Conservation (phyloP, 2,888 invertebrate species). For the Ischnura elegans region DNA sequence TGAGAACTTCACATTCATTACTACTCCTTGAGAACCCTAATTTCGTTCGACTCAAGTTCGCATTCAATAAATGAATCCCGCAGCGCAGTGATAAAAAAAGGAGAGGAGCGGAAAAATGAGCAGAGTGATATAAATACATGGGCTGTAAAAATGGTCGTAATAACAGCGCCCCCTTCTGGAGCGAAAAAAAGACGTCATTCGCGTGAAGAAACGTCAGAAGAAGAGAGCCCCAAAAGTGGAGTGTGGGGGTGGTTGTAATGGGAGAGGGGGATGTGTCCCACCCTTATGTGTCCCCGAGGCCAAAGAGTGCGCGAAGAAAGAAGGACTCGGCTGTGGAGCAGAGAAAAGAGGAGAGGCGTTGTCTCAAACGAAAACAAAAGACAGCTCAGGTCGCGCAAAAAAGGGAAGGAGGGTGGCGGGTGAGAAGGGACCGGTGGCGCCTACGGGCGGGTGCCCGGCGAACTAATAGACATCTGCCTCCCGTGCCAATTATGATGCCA, state of each 20-base stretch:
- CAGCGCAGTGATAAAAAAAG: not conserved
- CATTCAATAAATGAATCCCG: no score
- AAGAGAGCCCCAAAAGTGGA: not conserved
- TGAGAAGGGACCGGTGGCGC: slow-evolving; percentile 51
- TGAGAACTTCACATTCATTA: no score
- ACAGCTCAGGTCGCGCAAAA: slow-evolving; percentile 36
- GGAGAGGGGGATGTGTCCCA: not conserved
- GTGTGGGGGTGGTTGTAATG: not conserved
- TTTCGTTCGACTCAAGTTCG: no score
- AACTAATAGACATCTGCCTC: slow-evolving; percentile 66
- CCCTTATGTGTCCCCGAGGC: no score
- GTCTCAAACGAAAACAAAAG: slow-evolving; percentile 50
- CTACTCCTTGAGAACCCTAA: no score
- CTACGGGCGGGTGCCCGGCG: slow-evolving; percentile 54
- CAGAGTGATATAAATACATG: not conserved
- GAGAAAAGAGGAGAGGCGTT: not conserved
- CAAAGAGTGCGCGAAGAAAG: not conserved
- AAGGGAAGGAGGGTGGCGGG: not conserved
- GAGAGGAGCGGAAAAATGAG: not conserved
- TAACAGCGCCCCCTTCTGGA: not conserved
- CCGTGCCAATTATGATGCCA: slow-evolving; percentile 65
- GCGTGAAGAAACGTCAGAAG: not conserved
- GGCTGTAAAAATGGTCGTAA: not conserved
- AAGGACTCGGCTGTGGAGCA: not conserved
- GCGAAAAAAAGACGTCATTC: not conserved